A percentile compares a stretch with the other conserved stretches of the same genome.
Conservation (phyloP, 2,113 vertebrate genomes). For the Solea senegalensis region DNA sequence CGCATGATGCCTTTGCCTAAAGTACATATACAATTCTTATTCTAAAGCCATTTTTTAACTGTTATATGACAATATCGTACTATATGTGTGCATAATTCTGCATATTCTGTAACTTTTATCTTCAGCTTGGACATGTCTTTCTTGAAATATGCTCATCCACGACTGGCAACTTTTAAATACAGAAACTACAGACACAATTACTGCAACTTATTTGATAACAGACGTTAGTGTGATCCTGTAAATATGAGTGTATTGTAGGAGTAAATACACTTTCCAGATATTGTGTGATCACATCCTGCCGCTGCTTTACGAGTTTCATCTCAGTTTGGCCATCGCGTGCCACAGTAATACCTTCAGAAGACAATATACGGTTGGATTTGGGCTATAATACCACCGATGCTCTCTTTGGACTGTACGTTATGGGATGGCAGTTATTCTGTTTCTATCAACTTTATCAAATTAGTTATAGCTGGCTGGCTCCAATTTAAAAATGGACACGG, state of each 20-base stretch:
- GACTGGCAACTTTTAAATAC: no score
- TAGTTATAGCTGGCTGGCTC: constrained; percentile 65
- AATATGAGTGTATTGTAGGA: neutral
- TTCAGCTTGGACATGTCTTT: no score
- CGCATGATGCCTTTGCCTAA: no score
- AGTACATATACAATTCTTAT: no score
- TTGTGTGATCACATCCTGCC: constrained; percentile 46
- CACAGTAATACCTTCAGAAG: constrained; percentile 43
- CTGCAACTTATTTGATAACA: no score
- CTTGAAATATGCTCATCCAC: no score
- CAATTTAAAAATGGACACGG: constrained; percentile 46
- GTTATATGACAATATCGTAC: no score
- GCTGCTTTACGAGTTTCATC: constrained; percentile 60
- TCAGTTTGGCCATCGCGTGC: constrained; percentile 49
- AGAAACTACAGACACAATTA: no score
- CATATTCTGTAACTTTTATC: no score
- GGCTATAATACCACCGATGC: constrained; percentile 49
- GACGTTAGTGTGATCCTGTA: neutral
- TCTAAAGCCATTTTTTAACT: no score
- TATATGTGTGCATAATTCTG: no score
- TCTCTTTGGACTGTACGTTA: constrained; percentile 24
- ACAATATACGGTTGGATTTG: constrained; percentile 53
- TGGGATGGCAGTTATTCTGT: constrained; percentile 52
- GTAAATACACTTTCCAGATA: constrained; percentile 34
- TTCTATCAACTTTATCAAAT: constrained; percentile 75